phyloP scores from a whole-genome alignment of 2,113 vertebrate species.

The Galemys pyrenaicus region DNA sequence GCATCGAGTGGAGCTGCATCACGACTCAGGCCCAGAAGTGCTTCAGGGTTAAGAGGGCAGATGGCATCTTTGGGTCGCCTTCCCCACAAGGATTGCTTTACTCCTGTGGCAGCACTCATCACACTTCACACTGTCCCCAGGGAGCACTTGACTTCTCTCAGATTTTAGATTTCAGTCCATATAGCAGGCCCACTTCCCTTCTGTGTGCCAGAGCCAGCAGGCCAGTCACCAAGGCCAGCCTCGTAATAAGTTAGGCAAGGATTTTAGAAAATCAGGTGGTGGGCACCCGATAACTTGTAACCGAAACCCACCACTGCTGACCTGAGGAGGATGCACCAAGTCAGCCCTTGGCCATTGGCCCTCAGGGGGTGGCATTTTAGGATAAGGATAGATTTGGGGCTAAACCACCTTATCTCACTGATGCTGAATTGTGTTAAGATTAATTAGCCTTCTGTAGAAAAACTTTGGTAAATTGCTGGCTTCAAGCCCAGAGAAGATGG shows the following conservation, averaged over 20 bases:
- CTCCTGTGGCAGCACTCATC: background rate
- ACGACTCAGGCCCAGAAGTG: background rate
- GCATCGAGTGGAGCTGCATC: background rate
- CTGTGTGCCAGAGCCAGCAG: background rate
- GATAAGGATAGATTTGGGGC: background rate
- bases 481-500: constrained; percentile 10
- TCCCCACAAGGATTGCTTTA: background rate
- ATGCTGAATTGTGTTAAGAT: background rate
- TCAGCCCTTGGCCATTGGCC: background rate
- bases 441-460: background rate
- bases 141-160: background rate
- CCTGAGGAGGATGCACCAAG: background rate
- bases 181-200: background rate
- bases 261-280: background rate
- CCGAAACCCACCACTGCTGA: background rate
- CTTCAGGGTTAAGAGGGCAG: background rate
- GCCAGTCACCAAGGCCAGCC: background rate
- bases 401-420: background rate
- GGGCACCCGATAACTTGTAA: background rate
- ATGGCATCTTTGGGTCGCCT: background rate
- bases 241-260: background rate
- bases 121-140: background rate
- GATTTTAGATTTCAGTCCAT: background rate
- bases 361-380: background rate
- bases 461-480: constrained; percentile 25